Conservation (phyloP, 2,888 invertebrate species). For the Timandra comae region DNA sequence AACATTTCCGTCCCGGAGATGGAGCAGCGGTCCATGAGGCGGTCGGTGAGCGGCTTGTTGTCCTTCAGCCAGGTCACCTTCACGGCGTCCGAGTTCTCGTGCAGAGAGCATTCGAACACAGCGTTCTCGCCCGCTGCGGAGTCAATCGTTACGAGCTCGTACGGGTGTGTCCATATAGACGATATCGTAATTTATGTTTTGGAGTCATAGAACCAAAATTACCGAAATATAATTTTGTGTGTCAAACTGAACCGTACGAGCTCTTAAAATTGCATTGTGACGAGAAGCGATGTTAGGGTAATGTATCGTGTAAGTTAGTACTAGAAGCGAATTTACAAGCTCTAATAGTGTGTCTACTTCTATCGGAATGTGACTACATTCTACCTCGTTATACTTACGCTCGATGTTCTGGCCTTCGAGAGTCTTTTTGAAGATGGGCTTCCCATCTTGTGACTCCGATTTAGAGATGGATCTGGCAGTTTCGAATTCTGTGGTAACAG, state of each 20-base stretch:
- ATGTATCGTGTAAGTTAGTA: conserved; percentile 65
- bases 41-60: conserved; percentile 87
- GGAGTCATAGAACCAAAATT: conserved; percentile 1
- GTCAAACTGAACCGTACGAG: conserved; percentile 45
- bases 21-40: conserved; percentile 83
- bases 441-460: conserved; percentile 70
- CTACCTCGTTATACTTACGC: conserved; percentile 79
- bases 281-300: conserved; percentile 54
- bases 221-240: background rate
- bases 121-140: conserved; percentile 89
- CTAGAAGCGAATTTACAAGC: conserved; percentile 74
- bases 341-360: conserved; percentile 54
- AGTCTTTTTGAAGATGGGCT: conserved; percentile 84
- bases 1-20: conserved; percentile 75
- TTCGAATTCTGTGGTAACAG: conserved; percentile 39
- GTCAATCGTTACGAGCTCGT: conserved; percentile 55
- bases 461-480: conserved; percentile 38
- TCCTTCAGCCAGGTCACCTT: conserved; percentile 91
- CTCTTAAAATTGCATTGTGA: conserved; percentile 32
- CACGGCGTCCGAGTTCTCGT: conserved; percentile 76
- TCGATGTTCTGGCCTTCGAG: conserved; percentile 86
- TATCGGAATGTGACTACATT: conserved; percentile 15
- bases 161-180: conserved; percentile 30
- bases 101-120: conserved; percentile 85
- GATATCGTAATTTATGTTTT: conserved; percentile 5